phyloP scores from a whole-genome alignment of 2,113 vertebrate genomes.

The Coryphaenoides rupestris region DNA sequence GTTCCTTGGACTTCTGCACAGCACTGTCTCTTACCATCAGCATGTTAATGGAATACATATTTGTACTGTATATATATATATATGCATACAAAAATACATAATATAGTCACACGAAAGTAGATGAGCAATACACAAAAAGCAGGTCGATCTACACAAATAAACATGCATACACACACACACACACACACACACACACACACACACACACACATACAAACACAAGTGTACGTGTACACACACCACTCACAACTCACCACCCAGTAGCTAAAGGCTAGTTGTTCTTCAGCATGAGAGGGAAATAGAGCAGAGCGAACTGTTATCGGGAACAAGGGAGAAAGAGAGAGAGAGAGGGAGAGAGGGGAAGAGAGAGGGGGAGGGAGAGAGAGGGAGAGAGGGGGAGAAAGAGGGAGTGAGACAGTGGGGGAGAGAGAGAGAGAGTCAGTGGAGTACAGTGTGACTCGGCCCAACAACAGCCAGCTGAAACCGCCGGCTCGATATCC shows the following conservation, averaged over 20 bases:
- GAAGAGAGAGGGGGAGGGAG: conserved; percentile 24
- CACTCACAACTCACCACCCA: conserved; percentile 1
- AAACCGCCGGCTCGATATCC: conserved; percentile 27
- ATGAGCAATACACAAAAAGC: too few relatives aligned
- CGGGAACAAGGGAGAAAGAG: conserved; percentile 23
- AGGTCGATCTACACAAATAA: too few relatives aligned
- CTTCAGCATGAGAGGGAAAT: conserved; percentile 27
- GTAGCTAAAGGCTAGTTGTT: conserved; percentile 12
- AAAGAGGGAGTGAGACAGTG: conserved; percentile 3
- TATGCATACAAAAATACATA: too few relatives aligned
- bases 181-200: conserved; percentile 10
- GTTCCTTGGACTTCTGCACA: too few relatives aligned
- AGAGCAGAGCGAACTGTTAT: conserved; percentile 27
- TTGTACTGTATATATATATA: too few relatives aligned
- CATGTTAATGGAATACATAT: too few relatives aligned
- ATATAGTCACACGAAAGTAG: too few relatives aligned
- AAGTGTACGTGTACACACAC: too few relatives aligned
- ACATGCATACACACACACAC: neutral
- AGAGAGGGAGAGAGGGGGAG: conserved; percentile 6
- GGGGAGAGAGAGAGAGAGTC: conserved; percentile 24
- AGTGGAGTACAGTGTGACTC: neutral
- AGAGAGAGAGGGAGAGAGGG: conserved; percentile 15
- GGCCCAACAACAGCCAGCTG: conserved; percentile 17
- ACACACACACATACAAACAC: neutral
- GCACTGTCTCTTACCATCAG: too few relatives aligned